Evolutionary conservation across 2,797 vertebrate species (phyloP), one percentile per base, ranked within the genome.

Genomic region (Hybognathus amarus): DNA sequence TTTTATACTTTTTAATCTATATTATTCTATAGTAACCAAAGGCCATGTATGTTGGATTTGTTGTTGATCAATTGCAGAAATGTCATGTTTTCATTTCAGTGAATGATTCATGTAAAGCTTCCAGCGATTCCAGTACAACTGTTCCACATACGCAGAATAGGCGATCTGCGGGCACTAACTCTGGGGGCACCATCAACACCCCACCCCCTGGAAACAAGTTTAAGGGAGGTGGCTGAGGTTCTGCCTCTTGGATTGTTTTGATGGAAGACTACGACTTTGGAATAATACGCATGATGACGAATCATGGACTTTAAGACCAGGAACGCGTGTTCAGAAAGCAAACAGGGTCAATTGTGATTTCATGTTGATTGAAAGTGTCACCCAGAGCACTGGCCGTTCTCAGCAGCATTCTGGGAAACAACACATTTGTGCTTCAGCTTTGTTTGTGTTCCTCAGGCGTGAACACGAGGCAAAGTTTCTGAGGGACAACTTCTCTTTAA

Each of bases 361-460:
- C 45, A 66, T 66, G 30, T 69, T 70, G 50, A 80, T 38, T 80
- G 40, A 71, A 70, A 59, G 50, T 17, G 24, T 77, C 47, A 69
- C 61, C 24, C 12, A 33, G 27, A 42, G 24, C 45, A 74, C n/a
- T 36, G 13, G 20, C 52, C 18, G 5, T n/a, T 80, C 67, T 61
- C 71, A 22, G 47, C 18, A 20, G 40, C 38, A 11, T 36, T 54
- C 63, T 77, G 22, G 15, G 20, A 74, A 50, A 66, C 50, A 77
- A 77, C 81, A 68, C 64, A 69, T n/a, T 69, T 45, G 63, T 56
- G 3, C 27, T 59, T 73, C 81, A 83, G 73, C 40, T 56, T 83
- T 83, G 81, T 77, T 68, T 79, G 33, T 40, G 15, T 24, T 68
- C 45, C 47, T 52, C 6, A 67, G 63, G 30, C 45, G 3, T n/a